These are phyloP conservation scores for Pristiophorus japonicus DNA, from an alignment of 2,113 vertebrate genomes.

Conservation along the genomic window DNA sequence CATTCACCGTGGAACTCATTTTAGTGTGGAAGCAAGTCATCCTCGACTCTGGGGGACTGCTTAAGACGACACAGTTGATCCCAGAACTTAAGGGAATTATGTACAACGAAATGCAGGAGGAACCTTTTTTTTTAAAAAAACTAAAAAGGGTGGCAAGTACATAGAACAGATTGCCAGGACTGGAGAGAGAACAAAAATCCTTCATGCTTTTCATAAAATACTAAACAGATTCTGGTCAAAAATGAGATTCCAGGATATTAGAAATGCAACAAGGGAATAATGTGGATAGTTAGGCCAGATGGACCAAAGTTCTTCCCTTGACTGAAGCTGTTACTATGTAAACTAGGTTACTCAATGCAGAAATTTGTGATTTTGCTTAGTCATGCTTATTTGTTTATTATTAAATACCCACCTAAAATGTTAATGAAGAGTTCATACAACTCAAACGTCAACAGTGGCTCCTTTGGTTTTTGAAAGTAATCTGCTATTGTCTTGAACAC, in stretches of 20 bases:
- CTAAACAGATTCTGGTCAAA: neutral
- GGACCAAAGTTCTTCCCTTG: neutral
- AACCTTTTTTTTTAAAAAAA: no score
- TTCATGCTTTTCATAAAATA: neutral
- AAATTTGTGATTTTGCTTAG: neutral
- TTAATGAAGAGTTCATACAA: constrained; percentile 77
- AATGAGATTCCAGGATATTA: neutral
- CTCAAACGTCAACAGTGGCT: constrained; percentile 72
- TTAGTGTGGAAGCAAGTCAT: no score
- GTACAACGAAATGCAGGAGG: no score
- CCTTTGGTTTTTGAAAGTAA: constrained; percentile 67
- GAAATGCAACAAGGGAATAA: neutral
- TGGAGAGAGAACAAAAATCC: neutral
- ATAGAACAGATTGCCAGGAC: no score
- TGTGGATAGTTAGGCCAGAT: neutral
- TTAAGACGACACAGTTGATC: no score
- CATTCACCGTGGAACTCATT: no score
- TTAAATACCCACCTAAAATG: constrained; percentile 59
- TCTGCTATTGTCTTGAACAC: constrained; percentile 75
- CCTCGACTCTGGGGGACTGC: no score
- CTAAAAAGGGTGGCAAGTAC: no score
- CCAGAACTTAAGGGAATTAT: no score
- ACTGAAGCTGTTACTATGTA: neutral
- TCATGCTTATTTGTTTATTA: neutral
- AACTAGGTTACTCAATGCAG: neutral